Evolutionary conservation across 2,113 vertebrate genomes (phyloP).

Genomic region (Trogon melanurus): DNA sequence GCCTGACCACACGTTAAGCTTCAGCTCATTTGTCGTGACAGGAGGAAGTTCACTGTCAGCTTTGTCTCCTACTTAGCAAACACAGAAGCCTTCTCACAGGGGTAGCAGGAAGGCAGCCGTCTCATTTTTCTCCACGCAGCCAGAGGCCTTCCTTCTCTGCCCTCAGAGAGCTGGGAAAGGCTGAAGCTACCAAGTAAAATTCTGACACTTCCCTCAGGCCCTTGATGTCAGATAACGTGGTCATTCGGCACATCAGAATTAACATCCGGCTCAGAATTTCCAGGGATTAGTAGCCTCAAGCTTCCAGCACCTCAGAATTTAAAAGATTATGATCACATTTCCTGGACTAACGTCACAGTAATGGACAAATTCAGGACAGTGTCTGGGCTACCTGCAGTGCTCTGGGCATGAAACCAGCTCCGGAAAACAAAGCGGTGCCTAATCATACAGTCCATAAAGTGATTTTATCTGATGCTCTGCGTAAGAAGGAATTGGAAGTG

Average conservation of each 20-base stretch:
- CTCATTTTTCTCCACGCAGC: not conserved
- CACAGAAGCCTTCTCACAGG: not conserved
- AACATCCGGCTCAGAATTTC: not conserved
- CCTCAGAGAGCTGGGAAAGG: not conserved
- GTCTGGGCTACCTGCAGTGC: not conserved
- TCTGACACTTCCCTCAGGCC: not conserved
- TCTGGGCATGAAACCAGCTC: not conserved
- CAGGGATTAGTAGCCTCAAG: not conserved
- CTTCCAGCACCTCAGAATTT: not conserved
- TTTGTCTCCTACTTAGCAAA: not conserved
- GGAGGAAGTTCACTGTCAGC: not conserved
- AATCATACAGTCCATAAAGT: not conserved
- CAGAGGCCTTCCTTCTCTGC: not conserved
- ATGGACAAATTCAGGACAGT: not conserved
- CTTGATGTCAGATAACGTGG: not conserved
- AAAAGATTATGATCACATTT: not conserved
- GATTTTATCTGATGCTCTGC: not conserved
- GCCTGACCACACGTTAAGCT: not conserved
- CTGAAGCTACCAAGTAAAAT: not conserved
- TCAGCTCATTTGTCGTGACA: not conserved
- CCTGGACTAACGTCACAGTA: not conserved
- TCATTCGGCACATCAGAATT: not conserved
- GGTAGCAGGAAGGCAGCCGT: not conserved
- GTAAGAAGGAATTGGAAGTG: not conserved
- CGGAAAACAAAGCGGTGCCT: not conserved